A percentile compares a stretch with the other conserved stretches of the same genome.
These are phyloP conservation scores for Drosophila melanosoma DNA, from an alignment of 2,888 invertebrate species.

Conservation along the genomic window DNA sequence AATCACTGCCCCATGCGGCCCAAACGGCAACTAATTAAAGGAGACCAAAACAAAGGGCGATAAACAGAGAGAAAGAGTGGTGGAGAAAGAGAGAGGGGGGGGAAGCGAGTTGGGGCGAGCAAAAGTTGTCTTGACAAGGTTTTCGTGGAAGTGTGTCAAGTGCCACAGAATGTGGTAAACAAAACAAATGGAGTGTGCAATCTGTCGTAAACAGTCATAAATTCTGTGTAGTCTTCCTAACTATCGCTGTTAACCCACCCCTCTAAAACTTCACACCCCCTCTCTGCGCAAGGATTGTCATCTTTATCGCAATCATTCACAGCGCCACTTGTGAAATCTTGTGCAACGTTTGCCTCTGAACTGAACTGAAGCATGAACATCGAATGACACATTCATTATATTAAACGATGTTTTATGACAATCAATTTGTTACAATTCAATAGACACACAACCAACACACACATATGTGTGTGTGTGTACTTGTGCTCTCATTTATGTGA, in stretches of 20 bases:
- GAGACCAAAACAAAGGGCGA: slow-evolving; percentile 37
- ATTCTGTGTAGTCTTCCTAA: slow-evolving; percentile 62
- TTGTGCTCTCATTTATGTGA: slow-evolving; percentile 79
- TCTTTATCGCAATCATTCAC: slow-evolving; percentile 78
- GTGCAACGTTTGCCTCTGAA: slow-evolving; percentile 36
- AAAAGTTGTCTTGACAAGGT: slow-evolving; percentile 37
- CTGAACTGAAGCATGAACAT: slow-evolving; percentile 76
- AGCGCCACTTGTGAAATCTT: slow-evolving; percentile 75
- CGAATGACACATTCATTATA: slow-evolving; percentile 79
- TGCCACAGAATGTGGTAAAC: slow-evolving; percentile 69
- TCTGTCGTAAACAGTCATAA: slow-evolving; percentile 82
- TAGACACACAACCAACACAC: slow-evolving; percentile 68
- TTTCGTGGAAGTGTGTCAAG: slow-evolving; percentile 69
- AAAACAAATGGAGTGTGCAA: slow-evolving; percentile 82
- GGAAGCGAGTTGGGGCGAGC: not conserved
- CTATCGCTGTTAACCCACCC: slow-evolving; percentile 55
- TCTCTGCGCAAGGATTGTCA: slow-evolving; percentile 28
- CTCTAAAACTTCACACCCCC: slow-evolving; percentile 2
- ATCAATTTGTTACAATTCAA: slow-evolving; percentile 83
- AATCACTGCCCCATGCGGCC: slow-evolving; percentile 49
- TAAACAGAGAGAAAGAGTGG: not conserved
- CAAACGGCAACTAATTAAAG: slow-evolving; percentile 65
- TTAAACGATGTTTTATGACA: slow-evolving; percentile 83
- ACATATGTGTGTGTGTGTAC: slow-evolving; percentile 30
- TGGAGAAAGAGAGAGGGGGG: not conserved